phyloP scores from a whole-genome alignment of 2,888 invertebrate genomes.

The Nomada ferruginata region DNA sequence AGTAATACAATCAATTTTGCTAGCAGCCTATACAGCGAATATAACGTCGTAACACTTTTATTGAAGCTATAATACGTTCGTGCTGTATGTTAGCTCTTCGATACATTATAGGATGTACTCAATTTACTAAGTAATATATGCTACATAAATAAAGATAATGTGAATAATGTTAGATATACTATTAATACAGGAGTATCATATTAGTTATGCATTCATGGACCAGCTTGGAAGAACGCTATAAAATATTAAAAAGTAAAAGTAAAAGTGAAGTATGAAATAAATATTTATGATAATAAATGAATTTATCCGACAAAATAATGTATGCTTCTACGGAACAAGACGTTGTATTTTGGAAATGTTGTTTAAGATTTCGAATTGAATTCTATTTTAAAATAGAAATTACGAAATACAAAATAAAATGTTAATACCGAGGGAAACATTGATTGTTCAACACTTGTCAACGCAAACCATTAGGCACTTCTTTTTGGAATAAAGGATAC shows the following conservation, averaged over 20 bases:
- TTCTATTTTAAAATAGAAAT: no score
- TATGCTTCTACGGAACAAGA: no score
- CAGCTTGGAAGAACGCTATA: no score
- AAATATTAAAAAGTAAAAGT: no score
- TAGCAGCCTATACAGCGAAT: no score
- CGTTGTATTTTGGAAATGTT: no score
- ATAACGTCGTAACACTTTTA: neutral
- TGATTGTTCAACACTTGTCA: neutral
- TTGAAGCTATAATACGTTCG: neutral
- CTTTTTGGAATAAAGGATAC: slow-evolving; percentile 45
- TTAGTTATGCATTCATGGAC: neutral
- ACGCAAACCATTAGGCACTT: slow-evolving; percentile 24
- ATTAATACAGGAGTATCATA: neutral
- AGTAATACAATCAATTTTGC: no score
- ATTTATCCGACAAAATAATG: no score
- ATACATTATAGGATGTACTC: neutral
- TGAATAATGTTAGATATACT: neutral
- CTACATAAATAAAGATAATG: neutral
- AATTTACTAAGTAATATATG: neutral
- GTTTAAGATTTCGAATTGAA: no score
- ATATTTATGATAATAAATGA: no score
- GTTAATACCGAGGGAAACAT: neutral
- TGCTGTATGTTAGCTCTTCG: neutral
- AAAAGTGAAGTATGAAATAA: no score
- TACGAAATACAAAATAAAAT: no score